Base-by-base conservation (phyloP, 2,888 invertebrate species). In the Camptogramma bilineatum region DNA sequence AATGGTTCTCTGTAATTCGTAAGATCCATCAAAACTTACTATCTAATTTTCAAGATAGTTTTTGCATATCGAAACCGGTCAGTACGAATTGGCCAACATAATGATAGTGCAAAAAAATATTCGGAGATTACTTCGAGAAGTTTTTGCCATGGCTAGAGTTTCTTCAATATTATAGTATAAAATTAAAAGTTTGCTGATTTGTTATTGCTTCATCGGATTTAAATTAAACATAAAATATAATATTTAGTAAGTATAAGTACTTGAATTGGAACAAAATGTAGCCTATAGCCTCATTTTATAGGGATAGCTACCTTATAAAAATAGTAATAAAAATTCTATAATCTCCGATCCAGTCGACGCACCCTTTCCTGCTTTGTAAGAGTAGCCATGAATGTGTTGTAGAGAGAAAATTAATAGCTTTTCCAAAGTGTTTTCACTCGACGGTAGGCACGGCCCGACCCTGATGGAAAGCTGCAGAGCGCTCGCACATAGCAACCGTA, bases 61-160 rank as follows among this genome's bases (percentile, higher is more conserved):
- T 71, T 66, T 60, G 54, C 44, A 13, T 34, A 54, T 28, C 24
- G 51, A 42, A 66, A 69, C 71, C 57, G 64, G 62, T 69, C 31
- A n/a, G 28, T 17, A 47, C 44, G 39, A 67, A 56, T 53, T 57
- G 48, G 52, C 48, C 7, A 52, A 46, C 18, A 34, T 28, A 34
- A 64, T 52, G 13, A 47, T 21, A 24, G 9, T 39, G 9, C 28
- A 50, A 63, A 58, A 63, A 58, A 44, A 42, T 28, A 28, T 51
- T 48, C 21, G 24, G 10, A 24, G 5, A 53, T 60, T 53, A 21
- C 28, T 31, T 28, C 31, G 59, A 17, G 13, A 8, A 52, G 19
- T 53, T 16, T 2, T n/a, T 18, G 21, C 19, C 19, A 52, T 52
- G 18, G 34, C 3, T 39, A 9, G 39, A 39, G n/a, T 39, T 28